A percentile compares a stretch with the other conserved stretches of the same genome.
These are phyloP conservation scores for Hoplodrina ambigua DNA, from an alignment of 2,888 invertebrate species.

Conservation along the genomic window DNA sequence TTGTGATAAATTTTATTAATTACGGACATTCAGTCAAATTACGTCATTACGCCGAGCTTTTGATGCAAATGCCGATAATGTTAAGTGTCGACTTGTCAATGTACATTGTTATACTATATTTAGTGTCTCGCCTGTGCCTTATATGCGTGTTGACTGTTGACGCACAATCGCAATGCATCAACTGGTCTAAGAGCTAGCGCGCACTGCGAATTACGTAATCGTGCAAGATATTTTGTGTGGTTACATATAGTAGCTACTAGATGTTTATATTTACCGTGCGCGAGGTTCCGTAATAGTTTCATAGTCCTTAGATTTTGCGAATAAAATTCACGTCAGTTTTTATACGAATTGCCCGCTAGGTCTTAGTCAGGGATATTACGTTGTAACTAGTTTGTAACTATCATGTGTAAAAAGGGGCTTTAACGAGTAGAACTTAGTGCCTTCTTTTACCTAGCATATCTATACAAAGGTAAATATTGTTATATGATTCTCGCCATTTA, in stretches of 20 bases:
- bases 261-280: not conserved
- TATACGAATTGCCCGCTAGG: not conserved
- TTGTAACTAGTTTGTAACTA: conserved; percentile 10
- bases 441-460: not conserved
- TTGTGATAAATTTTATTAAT: conserved; percentile 18
- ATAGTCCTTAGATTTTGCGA: not conserved
- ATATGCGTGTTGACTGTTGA: not conserved
- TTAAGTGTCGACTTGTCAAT: not conserved
- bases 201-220: not conserved
- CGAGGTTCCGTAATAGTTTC: not conserved
- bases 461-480: not conserved
- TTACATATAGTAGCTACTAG: no score
- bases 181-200: not conserved
- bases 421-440: conserved; percentile 1
- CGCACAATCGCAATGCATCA: not conserved
- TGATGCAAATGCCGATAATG: not conserved
- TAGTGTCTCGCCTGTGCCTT: not conserved
- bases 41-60: not conserved
- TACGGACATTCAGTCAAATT: not conserved
- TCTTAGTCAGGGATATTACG: not conserved
- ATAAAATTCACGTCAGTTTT: not conserved
- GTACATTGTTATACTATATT: conserved; percentile 2
- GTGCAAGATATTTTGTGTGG: not conserved
- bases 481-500: not conserved
- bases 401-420: not conserved